These are phyloP conservation scores for Harlomillsia oculata DNA, from an alignment of 1,140 invertebrate genomes.

Conservation along the genomic window DNA sequence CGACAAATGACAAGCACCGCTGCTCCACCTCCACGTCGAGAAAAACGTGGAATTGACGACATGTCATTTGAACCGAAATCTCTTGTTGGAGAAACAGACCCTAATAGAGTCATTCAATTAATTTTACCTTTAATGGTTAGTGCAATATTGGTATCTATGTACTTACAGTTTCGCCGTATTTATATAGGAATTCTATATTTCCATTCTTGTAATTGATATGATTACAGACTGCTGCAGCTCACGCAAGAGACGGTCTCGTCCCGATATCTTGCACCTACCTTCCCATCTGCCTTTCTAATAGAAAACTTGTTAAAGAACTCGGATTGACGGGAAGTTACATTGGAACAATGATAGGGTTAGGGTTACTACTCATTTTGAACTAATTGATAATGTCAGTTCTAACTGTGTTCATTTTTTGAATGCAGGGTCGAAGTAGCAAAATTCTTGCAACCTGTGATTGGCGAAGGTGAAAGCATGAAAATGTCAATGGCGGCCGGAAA, in stretches of 20 bases:
- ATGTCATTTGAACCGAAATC: not conserved
- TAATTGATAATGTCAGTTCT: not conserved
- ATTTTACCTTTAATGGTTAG: not conserved
- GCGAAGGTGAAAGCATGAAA: not conserved
- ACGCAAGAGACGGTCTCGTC: constrained; percentile 23
- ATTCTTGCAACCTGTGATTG: not conserved
- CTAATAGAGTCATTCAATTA: not conserved
- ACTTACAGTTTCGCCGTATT: not conserved
- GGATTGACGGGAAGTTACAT: constrained; percentile 14
- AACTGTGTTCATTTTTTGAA: not conserved
- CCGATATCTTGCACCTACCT: constrained; percentile 10
- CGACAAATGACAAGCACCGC: constrained; percentile 13
- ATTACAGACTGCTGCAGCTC: constrained; percentile 16
- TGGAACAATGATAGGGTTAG: constrained; percentile 3
- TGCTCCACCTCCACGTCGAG: not conserved
- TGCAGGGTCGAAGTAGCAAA: not conserved
- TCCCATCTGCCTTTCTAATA: constrained; percentile 15
- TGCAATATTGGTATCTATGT: not conserved
- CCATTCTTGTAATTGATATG: not conserved
- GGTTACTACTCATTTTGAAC: not conserved
- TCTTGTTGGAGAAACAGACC: not conserved
- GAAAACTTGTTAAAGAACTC: constrained; percentile 8
- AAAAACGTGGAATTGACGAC: not conserved
- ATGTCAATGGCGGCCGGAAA: not conserved
- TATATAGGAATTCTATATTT: not conserved